Base-by-base conservation (phyloP, 2,888 invertebrate genomes). In the Bimastos eiseni region DNA sequence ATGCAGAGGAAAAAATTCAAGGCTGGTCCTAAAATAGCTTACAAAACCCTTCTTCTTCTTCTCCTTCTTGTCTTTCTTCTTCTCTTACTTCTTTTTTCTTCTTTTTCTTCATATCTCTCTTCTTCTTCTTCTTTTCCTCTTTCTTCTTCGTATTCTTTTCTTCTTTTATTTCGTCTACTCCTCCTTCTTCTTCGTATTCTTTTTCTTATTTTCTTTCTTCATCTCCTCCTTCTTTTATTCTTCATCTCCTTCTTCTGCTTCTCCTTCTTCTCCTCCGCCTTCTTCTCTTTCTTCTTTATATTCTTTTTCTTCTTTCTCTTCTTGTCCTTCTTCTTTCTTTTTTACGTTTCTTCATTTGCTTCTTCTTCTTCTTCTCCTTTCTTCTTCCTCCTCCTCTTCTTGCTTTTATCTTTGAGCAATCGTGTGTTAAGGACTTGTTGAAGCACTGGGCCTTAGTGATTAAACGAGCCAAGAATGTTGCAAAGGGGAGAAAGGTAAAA, bases 131-230 rank as follows among this genome's bases (percentile, higher is more conserved):
- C 44, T 19, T 44, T 15, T 88, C 21, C 55, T 49, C 89, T 30
- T 55, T 55, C 21, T 55, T n/a, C 41, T 89, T 34, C 49, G 49
- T 55, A n/a, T 89, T 34, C 30, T 15, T 19, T 19, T 89, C 38
- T 49, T 55, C 84, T 83, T 70, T 41, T 49, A 21, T 24, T 86
- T 89, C 37, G 49, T 37, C 33, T 89, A 55, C 70, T 88, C 5
- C 38, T 83, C 83, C 83, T 88, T 17, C 41, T 83, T 89, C 89
- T 55, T 33, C 44, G 13, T 90, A 83, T 33, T 44, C 38, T 38
- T 90, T 84, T 33, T 13, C 89, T 30, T 49, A 49, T 33, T 49
- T 11, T 49, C 30, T 6, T 38, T 38, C 44, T 44, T 19, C 44
- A 13, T 19, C 44, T 44, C 15, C 19, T 44, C 15, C 19, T 44